phyloP scores from a whole-genome alignment of 2,888 invertebrate genomes.

The Tetragnatha montana region DNA sequence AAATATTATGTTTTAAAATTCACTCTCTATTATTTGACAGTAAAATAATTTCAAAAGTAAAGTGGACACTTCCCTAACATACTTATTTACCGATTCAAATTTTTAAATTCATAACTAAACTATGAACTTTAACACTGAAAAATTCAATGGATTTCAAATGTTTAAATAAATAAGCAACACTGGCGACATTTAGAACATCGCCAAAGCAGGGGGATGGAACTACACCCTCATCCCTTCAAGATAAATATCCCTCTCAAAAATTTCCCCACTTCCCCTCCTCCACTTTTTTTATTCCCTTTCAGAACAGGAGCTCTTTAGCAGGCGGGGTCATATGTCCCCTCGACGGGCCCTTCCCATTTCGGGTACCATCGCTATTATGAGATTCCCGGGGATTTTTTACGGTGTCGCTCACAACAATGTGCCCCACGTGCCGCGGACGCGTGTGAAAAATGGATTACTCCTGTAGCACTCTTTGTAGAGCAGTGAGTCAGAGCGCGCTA shows the following conservation, averaged over 20 bases:
- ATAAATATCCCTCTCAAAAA: not conserved
- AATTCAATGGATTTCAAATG: no score
- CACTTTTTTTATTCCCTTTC: conserved; percentile 3
- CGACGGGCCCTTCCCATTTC: conserved; percentile 43
- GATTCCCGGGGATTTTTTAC: conserved; percentile 16
- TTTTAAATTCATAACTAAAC: no score
- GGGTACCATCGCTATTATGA: conserved; percentile 32
- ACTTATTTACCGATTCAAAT: no score
- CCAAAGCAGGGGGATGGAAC: no score
- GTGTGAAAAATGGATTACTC: conserved; percentile 57
- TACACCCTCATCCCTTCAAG: not conserved
- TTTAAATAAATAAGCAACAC: no score
- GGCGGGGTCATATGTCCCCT: conserved; percentile 53
- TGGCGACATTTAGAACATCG: no score
- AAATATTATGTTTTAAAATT: no score
- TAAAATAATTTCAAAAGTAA: no score
- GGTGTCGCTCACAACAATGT: conserved; percentile 21
- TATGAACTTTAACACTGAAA: no score
- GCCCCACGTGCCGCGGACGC: conserved; percentile 34
- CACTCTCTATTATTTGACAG: no score
- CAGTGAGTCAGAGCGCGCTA: conserved; percentile 30
- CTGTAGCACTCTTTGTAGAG: conserved; percentile 10
- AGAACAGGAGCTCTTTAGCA: not conserved
- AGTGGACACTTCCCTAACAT: no score
- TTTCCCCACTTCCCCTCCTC: not conserved